Evolutionary conservation across 2,113 vertebrate species (phyloP).

Genomic region (Opisthocomus hoazin): DNA sequence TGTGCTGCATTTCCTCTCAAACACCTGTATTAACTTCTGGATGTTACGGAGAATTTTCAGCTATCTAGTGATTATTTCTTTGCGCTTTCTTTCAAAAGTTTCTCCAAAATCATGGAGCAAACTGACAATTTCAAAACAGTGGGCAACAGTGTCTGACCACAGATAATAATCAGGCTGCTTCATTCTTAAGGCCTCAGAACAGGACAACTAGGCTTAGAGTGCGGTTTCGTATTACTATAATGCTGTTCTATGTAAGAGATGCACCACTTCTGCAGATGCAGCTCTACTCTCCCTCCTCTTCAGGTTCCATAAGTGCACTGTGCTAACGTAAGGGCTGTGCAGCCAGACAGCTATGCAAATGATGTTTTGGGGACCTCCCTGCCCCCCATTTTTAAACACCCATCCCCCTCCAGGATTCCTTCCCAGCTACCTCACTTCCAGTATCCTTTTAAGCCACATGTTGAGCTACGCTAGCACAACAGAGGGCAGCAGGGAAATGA

Average conservation of each 20-base stretch:
- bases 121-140: neutral
- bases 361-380: neutral
- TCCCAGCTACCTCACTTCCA: neutral
- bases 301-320: neutral
- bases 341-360: neutral
- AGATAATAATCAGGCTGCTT: neutral
- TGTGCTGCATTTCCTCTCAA: neutral
- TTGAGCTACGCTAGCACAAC: neutral
- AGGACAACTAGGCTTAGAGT: neutral
- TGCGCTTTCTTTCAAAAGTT: neutral
- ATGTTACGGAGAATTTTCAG: too few relatives aligned
- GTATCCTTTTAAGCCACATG: neutral
- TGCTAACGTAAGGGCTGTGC: neutral
- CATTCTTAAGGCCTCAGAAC: neutral
- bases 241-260: neutral
- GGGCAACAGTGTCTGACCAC: fast-evolving
- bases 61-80: neutral
- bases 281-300: neutral
- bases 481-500: neutral
- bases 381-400: neutral
- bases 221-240: neutral
- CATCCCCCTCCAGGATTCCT: neutral
- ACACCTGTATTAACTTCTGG: neutral
- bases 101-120: neutral
- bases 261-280: neutral